Evolutionary conservation across 2,113 vertebrate species (phyloP).

Genomic region (Oophaga pumilio): DNA sequence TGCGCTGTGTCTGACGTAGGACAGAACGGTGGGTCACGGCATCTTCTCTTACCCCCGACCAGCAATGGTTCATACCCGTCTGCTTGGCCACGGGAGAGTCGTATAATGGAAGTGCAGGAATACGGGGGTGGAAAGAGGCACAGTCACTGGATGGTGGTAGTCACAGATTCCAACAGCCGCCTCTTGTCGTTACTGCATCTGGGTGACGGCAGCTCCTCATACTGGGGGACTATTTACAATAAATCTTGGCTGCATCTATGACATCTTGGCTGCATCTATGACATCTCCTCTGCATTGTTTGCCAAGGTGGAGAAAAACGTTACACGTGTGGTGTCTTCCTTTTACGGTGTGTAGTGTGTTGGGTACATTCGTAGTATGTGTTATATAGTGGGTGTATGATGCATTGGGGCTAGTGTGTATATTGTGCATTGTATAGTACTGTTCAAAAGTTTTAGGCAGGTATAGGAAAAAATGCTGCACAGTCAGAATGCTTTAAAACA

Average conservation of each 20-base stretch:
- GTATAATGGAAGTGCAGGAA: background rate
- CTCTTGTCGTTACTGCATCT: background rate
- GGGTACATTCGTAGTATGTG: too few species aligned
- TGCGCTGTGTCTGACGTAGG: background rate
- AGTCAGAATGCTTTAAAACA: too few species aligned
- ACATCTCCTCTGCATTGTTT: background rate
- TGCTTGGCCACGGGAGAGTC: background rate
- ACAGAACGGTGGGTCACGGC: background rate
- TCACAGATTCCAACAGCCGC: background rate
- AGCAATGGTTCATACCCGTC: background rate
- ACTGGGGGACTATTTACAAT: background rate
- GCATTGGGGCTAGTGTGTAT: too few species aligned
- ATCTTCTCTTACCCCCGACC: background rate
- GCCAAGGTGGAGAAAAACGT: background rate
- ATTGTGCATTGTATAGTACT: too few species aligned
- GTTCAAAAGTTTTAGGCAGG: too few species aligned
- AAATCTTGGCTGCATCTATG: background rate
- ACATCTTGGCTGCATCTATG: background rate
- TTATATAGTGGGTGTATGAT: too few species aligned
- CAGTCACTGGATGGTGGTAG: slow-evolving; percentile 30
- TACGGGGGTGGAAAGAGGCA: background rate
- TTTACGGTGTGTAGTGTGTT: too few species aligned
- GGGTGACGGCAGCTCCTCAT: background rate
- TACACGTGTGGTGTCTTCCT: too few species aligned
- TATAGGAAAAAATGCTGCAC: too few species aligned